Evolutionary conservation across 2,888 invertebrate species (phyloP).

Genomic region (Agrenia bidenticulata): DNA sequence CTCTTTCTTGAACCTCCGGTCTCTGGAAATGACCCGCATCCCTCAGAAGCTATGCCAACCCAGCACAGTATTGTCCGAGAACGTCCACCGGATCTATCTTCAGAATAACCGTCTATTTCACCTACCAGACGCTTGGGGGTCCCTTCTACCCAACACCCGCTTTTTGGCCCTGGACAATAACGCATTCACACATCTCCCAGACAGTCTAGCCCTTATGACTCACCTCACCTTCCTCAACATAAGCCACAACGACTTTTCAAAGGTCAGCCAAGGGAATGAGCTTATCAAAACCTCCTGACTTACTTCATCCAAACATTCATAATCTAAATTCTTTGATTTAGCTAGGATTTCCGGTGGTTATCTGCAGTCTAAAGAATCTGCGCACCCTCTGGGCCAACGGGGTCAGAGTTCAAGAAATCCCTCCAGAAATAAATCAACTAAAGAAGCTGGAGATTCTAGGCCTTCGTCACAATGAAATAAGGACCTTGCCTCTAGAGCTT

Average conservation of each 20-base stretch:
- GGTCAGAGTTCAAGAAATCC: slow-evolving; percentile 15
- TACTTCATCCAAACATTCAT: no score
- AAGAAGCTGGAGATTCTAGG: slow-evolving; percentile 24
- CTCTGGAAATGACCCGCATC: slow-evolving; percentile 15
- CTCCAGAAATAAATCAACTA: slow-evolving; percentile 16
- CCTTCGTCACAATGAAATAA: slow-evolving; percentile 17
- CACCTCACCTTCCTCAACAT: slow-evolving; percentile 25
- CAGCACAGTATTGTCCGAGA: background rate
- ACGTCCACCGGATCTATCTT: slow-evolving; percentile 17
- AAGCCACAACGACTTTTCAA: slow-evolving; percentile 28
- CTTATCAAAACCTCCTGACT: no score
- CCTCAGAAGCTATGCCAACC: background rate
- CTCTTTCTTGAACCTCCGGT: slow-evolving; percentile 16
- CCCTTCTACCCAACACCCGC: slow-evolving; percentile 4
- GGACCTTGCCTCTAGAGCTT: slow-evolving; percentile 3
- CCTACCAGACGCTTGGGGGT: slow-evolving; percentile 5
- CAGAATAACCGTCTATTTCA: slow-evolving; percentile 16
- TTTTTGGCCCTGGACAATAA: slow-evolving; percentile 21
- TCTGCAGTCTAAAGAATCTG: slow-evolving; percentile 27
- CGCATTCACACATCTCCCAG: slow-evolving; percentile 18
- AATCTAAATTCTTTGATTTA: background rate
- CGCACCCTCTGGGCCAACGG: slow-evolving; percentile 24
- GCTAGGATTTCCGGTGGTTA: slow-evolving; percentile 12
- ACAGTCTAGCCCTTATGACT: slow-evolving; percentile 12
- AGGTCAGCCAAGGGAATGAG: no score